Evolutionary conservation across 2,888 invertebrate genomes (phyloP), one percentile per base, ranked within the genome.

Genomic region (Taphrorychus bicolor): DNA sequence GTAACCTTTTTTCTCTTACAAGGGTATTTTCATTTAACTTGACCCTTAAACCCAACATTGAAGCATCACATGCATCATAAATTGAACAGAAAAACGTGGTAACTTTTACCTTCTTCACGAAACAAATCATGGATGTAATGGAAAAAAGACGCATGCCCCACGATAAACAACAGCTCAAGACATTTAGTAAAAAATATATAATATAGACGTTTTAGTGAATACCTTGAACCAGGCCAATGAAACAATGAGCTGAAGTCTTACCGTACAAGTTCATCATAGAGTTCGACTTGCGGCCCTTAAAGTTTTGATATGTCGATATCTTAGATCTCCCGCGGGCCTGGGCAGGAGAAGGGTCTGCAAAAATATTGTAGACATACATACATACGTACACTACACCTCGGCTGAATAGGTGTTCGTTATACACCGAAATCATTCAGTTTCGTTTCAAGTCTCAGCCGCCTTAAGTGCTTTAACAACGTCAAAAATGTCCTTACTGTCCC

Each of bases 201-300:
- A 32, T 42, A 60, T 23, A 59, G 41, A 42, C 56, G 32, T n/a
- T 48, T 17, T 16, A 56, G 42, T 42, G 23, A 71, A 70, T 73
- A 75, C 74, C 74, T 73, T 72, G 69, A 73, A 75, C 75, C 75
- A 73, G 73, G 70, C 71, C 66, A 70, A 71, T 72, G 71, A 65
- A 71, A 70, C 23, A 61, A 53, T 59, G 67, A 70, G 68, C 70
- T 67, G 61, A 56, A 84, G 84, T 88, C 94, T 94, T 94, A 94
- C 94, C 94, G 89, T 93, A 93, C 89, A 94, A 88, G 89, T 94
- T 94, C 93, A 94, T 93, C 87, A 94, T 90, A 84, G 94, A 94
- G 90, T 92, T 94, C 86, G 94, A 94, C 88, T 94, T 94, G 90
- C 94, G 91, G 79, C 87, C 83, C 88, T 92, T 92, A 90, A 93